Percentiles rank a stretch among this genome's conserved stretches.
phyloP scores from a whole-genome alignment of 2,888 invertebrate genomes.

The Plagodis pulveraria region DNA sequence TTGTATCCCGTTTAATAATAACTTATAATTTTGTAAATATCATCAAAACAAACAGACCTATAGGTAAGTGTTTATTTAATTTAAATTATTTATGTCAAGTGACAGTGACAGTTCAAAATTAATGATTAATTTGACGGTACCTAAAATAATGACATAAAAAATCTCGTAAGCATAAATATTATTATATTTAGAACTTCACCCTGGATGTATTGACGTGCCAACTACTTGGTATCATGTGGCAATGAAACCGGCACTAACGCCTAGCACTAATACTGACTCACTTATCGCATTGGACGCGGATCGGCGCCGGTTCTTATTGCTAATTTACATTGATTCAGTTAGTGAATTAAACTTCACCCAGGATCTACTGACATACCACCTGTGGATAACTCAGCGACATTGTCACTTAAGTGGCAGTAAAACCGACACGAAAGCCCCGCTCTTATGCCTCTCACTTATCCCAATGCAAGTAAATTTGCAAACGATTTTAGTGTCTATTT shows the following conservation, averaged over 20 bases:
- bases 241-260: slow-evolving; percentile 37
- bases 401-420: slow-evolving; percentile 42
- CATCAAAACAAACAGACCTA: no score
- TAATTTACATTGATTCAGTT: slow-evolving; percentile 22
- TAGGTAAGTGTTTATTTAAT: no score
- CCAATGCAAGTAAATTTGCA: slow-evolving; percentile 30
- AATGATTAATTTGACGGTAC: no score
- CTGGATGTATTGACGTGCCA: slow-evolving; percentile 39
- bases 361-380: slow-evolving; percentile 41
- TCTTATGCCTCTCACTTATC: slow-evolving; percentile 37
- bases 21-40: no score
- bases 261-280: slow-evolving; percentile 33
- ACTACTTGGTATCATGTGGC: slow-evolving; percentile 39
- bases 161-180: slow-evolving; percentile 9
- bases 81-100: no score
- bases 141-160: no score
- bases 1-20: no score
- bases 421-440: slow-evolving; percentile 33
- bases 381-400: slow-evolving; percentile 39
- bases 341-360: not conserved
- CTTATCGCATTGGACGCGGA: slow-evolving; percentile 33
- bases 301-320: slow-evolving; percentile 34
- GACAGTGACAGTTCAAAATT: no score
- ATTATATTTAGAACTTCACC: slow-evolving; percentile 18
- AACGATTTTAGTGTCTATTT: slow-evolving; percentile 32